Base-by-base conservation (phyloP, 1,140 invertebrate genomes). In the Trichonephila clavipes region DNA sequence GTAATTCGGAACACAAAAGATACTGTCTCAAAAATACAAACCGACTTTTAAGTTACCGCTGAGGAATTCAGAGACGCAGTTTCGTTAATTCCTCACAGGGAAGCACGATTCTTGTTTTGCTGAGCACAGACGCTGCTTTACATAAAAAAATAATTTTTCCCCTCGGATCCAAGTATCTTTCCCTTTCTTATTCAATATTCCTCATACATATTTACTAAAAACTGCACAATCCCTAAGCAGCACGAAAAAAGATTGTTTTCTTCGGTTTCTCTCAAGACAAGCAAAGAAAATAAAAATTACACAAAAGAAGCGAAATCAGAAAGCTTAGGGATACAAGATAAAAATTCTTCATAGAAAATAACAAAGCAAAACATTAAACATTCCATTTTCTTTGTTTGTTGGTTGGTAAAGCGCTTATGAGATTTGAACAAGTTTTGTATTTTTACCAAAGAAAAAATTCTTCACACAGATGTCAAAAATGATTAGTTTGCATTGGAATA, bases 201-300 rank as follows among this genome's bases (percentile, higher is more conserved):
- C 62, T 64, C 62, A 64, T 64, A 64, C 62, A 64, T 64, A 64
- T 64, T 64, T 64, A 64, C 62, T 19, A 64, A 64, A 64, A 64
- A 19, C 16, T 21, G 62, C 21, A 21, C 62, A 64, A 64, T 64
- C 62, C 62, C 14, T 64, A 18, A 21, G 18, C 18, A 16, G 21
- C 16, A 64, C 0, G 18, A 64, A 64, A 64, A 64, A 64, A 64
- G 21, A 64, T 21, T 64, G 62, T 64, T 64, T 64, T 64, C 62
- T 12, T 64, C 62, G 21, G 62, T 16, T 19, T 64, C 21, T 64
- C 62, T 64, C 21, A 19, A 64, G 62, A 64, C 1, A 64, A 64
- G 62, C 16, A 64, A 21, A 64, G 21, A 6, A 21, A 64, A 64
- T 64, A 64, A 64, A 18, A 64, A 6, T 18, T 19, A 64, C 18